phyloP scores from a whole-genome alignment of 2,113 vertebrate genomes.

The Lagopus muta region DNA sequence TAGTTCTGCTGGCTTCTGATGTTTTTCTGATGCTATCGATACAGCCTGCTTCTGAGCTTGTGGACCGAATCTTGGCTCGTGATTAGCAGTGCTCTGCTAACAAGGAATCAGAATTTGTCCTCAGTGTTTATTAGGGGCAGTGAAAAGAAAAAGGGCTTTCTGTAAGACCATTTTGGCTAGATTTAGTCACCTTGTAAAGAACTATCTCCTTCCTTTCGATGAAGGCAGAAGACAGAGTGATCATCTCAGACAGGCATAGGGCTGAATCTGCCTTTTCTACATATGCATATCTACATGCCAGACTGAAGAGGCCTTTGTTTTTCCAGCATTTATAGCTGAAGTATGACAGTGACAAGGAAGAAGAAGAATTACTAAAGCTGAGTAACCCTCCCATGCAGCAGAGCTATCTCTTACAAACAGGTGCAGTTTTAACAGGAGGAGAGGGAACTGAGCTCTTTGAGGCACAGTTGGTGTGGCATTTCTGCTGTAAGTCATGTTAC shows the following conservation, averaged over 20 bases:
- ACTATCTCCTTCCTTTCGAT: not conserved
- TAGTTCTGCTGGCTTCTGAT: not conserved
- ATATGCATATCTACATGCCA: not conserved
- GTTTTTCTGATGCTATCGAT: not conserved
- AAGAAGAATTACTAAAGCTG: conserved; percentile 22
- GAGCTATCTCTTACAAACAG: conserved; percentile 41
- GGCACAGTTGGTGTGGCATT: not conserved
- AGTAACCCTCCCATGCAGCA: conserved; percentile 13
- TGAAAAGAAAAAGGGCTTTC: not conserved
- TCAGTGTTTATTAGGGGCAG: not conserved
- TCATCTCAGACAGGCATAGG: not conserved
- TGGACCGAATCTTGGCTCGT: not conserved
- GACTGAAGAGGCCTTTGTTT: conserved; percentile 17
- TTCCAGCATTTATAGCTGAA: conserved; percentile 4
- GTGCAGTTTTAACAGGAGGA: conserved; percentile 25
- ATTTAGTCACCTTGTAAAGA: not conserved
- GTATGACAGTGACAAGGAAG: not conserved
- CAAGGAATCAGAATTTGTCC: not conserved
- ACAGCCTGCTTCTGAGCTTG: not conserved
- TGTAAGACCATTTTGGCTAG: not conserved
- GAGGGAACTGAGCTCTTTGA: conserved; percentile 3
- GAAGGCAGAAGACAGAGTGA: not conserved
- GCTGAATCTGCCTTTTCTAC: not conserved
- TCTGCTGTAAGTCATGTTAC: not conserved
- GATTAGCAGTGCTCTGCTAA: not conserved